These are phyloP conservation scores for Aphidius gifuensis DNA, from an alignment of 1,140 invertebrate genomes.

Conservation along the genomic window DNA sequence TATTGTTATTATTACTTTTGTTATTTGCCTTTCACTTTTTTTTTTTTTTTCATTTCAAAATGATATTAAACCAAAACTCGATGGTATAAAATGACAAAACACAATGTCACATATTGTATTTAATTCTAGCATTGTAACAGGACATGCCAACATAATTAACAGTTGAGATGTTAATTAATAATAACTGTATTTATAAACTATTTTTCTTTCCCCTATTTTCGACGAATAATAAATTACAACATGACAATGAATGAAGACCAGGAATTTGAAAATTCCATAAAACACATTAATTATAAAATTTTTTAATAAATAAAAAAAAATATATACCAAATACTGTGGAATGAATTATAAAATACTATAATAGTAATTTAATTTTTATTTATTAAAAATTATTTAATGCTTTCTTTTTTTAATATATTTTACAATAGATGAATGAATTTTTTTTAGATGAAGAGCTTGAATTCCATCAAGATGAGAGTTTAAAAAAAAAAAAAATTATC, in stretches of 20 bases:
- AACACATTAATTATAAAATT: background rate
- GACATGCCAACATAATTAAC: conserved; percentile 35
- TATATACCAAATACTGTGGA: background rate
- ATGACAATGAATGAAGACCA: background rate
- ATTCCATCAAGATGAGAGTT: too few species aligned
- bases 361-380: too few species aligned
- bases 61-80: too few species aligned
- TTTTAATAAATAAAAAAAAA: conserved; percentile 1
- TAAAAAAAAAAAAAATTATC: too few species aligned
- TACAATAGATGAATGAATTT: too few species aligned
- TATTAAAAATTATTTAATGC: too few species aligned
- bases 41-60: background rate
- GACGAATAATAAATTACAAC: conserved; percentile 14
- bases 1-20: too few species aligned
- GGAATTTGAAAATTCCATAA: background rate
- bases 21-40: conserved; percentile 4
- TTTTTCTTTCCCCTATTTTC: conserved; percentile 30
- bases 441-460: too few species aligned
- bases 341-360: background rate
- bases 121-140: conserved; percentile 21
- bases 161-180: conserved; percentile 44
- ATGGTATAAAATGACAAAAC: too few species aligned
- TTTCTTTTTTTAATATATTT: too few species aligned
- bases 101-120: too few species aligned
- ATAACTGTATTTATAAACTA: conserved; percentile 41